Conservation (phyloP, 2,113 vertebrate genomes). For the Laticauda colubrina region DNA sequence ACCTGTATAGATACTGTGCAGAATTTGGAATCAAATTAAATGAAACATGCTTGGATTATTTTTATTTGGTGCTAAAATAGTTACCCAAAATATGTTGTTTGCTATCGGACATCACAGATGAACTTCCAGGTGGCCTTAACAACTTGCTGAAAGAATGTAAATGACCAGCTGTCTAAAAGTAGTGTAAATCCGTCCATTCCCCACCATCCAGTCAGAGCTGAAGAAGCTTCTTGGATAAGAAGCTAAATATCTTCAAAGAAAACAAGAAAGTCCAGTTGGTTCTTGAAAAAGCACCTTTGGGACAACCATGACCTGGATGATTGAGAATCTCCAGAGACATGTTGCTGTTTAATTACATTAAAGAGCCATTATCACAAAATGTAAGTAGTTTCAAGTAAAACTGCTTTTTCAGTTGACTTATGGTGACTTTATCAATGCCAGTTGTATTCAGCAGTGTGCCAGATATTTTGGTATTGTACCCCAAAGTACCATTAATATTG, state of each 20-base stretch:
- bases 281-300: too few species aligned
- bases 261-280: too few species aligned
- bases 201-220: too few species aligned
- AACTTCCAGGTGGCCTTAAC: too few species aligned
- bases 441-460: not conserved
- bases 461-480: not conserved
- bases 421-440: not conserved
- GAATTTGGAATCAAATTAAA: slow-evolving; percentile 9
- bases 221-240: too few species aligned
- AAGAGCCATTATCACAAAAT: not conserved
- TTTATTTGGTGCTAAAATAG: slow-evolving; percentile 1
- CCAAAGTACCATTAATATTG: not conserved
- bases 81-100: slow-evolving; percentile 4
- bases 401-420: not conserved
- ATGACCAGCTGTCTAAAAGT: too few species aligned
- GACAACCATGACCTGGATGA: too few species aligned
- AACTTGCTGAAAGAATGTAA: too few species aligned
- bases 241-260: too few species aligned
- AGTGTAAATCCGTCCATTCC: too few species aligned
- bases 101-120: too few species aligned
- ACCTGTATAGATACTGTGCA: not conserved
- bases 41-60: slow-evolving; percentile 1
- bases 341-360: not conserved
- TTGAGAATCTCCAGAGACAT: too few species aligned
- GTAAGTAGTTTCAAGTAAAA: not conserved